These are phyloP conservation scores for Sceloporus undulatus DNA, from an alignment of 2,113 vertebrate genomes.

Conservation along the genomic window DNA sequence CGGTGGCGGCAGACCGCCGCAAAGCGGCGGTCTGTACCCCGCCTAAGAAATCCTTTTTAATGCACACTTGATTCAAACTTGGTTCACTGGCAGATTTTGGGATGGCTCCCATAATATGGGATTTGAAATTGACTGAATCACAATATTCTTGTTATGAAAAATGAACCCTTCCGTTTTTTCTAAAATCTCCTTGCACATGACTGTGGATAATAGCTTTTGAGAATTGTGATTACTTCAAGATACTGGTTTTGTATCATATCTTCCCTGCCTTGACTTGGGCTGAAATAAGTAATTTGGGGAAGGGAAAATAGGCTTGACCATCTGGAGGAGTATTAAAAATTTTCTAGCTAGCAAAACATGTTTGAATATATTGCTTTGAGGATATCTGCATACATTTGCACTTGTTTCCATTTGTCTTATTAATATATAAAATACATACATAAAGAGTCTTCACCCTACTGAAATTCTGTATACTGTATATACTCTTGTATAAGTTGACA, in stretches of 20 bases:
- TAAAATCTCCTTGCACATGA: neutral
- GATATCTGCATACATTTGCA: neutral
- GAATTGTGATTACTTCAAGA: too few species aligned
- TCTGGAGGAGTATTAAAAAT: neutral
- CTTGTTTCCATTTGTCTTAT: neutral
- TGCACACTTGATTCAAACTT: neutral
- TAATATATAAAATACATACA: neutral
- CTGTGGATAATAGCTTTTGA: neutral
- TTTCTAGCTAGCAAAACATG: neutral
- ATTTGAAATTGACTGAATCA: neutral
- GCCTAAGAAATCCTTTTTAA: neutral
- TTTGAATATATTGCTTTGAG: neutral
- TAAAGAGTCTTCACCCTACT: neutral
- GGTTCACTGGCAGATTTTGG: neutral
- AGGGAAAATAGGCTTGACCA: neutral
- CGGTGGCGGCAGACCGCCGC: too few species aligned
- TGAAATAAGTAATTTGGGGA: neutral
- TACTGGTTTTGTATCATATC: neutral
- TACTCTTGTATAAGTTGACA: too few species aligned
- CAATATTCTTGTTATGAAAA: neutral
- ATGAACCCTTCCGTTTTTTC: neutral
- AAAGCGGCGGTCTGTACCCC: too few species aligned
- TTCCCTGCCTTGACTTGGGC: neutral
- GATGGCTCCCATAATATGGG: neutral
- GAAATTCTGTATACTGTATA: too few species aligned